A percentile compares a stretch with the other conserved stretches of the same genome.
Evolutionary conservation across 1,140 invertebrate genomes (phyloP).

Genomic region (Phenacoccus solenopsis): DNA sequence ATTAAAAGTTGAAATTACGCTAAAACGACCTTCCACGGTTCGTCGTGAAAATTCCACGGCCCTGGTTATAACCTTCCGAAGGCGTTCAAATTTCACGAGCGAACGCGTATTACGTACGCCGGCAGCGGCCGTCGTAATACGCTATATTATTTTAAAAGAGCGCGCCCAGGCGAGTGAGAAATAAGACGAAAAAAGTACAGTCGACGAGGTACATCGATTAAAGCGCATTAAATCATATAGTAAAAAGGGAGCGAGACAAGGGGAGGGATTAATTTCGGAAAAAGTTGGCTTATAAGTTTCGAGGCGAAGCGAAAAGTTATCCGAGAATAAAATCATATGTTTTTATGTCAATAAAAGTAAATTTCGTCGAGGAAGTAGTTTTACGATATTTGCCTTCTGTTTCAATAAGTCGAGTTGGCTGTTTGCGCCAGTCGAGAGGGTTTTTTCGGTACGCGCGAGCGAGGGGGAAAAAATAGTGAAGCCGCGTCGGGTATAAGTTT

Average conservation of each 20-base stretch:
- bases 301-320: not conserved
- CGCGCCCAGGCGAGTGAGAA: no score
- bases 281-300: not conserved
- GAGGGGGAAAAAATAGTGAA: not conserved
- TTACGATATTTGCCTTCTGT: not conserved
- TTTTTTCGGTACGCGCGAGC: not conserved
- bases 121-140: no score
- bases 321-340: not conserved
- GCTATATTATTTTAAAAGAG: no score
- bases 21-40: not conserved
- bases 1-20: not conserved
- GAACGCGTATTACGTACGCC: no score
- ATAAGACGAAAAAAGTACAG: no score
- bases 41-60: not conserved
- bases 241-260: no score
- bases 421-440: no score
- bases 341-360: conserved; percentile 1
- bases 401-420: not conserved
- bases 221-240: no score
- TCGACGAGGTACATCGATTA: no score
- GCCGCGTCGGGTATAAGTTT: not conserved
- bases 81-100: not conserved
- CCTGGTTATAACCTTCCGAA: not conserved
- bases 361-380: not conserved
- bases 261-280: not conserved